phyloP scores from a whole-genome alignment of 2,113 vertebrate species.

The Charadrius vociferus region DNA sequence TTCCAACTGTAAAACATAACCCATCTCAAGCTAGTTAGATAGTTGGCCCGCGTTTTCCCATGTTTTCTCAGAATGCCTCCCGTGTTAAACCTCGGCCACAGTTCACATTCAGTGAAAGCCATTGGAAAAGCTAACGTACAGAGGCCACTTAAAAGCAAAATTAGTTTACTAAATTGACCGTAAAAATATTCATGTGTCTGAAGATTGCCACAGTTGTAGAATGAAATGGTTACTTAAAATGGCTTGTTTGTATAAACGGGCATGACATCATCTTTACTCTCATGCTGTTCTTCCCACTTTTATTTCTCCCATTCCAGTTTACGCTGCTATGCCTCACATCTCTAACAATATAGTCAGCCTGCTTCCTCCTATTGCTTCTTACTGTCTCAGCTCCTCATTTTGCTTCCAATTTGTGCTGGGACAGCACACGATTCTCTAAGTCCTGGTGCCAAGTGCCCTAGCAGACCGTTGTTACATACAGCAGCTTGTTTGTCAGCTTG shows the following conservation, averaged over 20 bases:
- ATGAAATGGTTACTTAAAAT: background rate
- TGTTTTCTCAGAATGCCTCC: background rate
- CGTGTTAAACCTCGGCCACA: background rate
- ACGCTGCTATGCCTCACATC: background rate
- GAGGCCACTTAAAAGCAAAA: background rate
- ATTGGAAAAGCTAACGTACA: background rate
- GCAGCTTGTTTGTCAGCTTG: background rate
- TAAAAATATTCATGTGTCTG: background rate
- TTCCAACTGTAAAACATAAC: background rate
- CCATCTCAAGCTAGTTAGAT: background rate
- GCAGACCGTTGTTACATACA: background rate
- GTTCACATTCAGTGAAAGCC: background rate
- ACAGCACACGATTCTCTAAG: background rate
- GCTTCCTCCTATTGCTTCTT: background rate
- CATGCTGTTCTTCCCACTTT: background rate
- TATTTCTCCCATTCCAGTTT: background rate
- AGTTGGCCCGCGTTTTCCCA: background rate
- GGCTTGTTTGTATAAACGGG: background rate
- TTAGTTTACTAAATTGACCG: background rate
- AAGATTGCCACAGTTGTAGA: background rate
- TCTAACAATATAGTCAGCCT: background rate
- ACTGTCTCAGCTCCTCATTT: background rate
- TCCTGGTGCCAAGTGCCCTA: background rate
- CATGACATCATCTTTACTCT: background rate
- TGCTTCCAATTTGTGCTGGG: background rate